Evolutionary conservation across 2,888 invertebrate genomes (phyloP).

Genomic region (Deroplatys truncata): DNA sequence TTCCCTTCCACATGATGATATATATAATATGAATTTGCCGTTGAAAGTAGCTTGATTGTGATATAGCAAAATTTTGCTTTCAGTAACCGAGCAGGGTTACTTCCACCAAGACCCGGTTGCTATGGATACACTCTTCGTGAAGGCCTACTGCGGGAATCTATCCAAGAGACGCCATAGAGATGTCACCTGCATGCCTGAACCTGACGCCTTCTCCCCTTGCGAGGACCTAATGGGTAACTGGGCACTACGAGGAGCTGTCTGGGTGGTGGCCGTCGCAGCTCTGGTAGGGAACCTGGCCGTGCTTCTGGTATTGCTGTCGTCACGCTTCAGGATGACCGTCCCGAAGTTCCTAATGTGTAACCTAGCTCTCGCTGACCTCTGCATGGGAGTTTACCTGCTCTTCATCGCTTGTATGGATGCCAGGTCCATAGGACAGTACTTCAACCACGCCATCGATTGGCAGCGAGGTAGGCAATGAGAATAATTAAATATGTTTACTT

Average conservation of each 20-base stretch:
- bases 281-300: slow-evolving; percentile 63
- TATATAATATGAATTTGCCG: too few relatives aligned
- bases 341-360: slow-evolving; percentile 63
- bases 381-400: slow-evolving; percentile 61
- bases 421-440: slow-evolving; percentile 59
- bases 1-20: too few relatives aligned
- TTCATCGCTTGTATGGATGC: slow-evolving; percentile 59
- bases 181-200: slow-evolving; percentile 51
- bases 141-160: slow-evolving; percentile 32
- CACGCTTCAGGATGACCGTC: slow-evolving; percentile 48
- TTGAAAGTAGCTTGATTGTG: too few relatives aligned
- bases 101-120: slow-evolving; percentile 33
- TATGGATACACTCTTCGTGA: slow-evolving; percentile 34
- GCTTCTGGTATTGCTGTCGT: slow-evolving; percentile 53
- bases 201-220: slow-evolving; percentile 61
- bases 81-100: slow-evolving; percentile 26
- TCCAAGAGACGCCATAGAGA: slow-evolving; percentile 35
- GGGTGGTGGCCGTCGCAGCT: slow-evolving; percentile 57
- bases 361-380: slow-evolving; percentile 62
- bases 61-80: neutral
- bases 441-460: slow-evolving; percentile 65
- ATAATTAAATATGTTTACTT: too few relatives aligned
- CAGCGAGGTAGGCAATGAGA: slow-evolving; percentile 51
- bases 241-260: slow-evolving; percentile 55
- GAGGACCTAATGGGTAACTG: slow-evolving; percentile 61